Conservation (phyloP, 1,140 invertebrate genomes). For the Macrosteles quadrilineatus region DNA sequence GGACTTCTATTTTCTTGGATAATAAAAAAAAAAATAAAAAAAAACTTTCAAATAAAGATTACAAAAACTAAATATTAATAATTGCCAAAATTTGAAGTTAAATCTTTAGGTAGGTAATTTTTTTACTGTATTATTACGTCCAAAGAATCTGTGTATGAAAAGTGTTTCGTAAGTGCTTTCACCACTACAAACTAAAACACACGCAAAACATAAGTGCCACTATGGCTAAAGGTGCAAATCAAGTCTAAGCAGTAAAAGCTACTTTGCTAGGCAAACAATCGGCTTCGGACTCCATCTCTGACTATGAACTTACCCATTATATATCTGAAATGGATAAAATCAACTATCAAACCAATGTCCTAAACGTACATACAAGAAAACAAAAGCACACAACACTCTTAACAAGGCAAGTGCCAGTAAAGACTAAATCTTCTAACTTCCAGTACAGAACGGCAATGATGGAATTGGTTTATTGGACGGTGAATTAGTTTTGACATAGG, state of each 20-base stretch:
- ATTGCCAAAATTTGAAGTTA: too few species aligned
- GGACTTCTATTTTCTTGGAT: too few species aligned
- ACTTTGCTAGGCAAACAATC: not conserved
- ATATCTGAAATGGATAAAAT: slow-evolving; percentile 37
- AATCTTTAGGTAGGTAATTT: too few species aligned
- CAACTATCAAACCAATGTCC: slow-evolving; percentile 24
- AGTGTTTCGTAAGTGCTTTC: too few species aligned
- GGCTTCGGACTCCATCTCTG: not conserved
- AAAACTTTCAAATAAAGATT: too few species aligned
- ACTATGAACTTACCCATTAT: slow-evolving; percentile 35
- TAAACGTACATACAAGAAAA: not conserved
- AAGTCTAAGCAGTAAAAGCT: not conserved
- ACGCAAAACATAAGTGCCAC: not conserved
- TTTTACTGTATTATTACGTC: too few species aligned
- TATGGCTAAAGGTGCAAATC: slow-evolving; percentile 12
- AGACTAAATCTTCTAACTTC: not conserved
- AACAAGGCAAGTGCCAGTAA: slow-evolving; percentile 1
- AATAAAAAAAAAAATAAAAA: too few species aligned
- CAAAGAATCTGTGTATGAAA: too few species aligned
- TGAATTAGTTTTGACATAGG: too few species aligned
- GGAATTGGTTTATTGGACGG: too few species aligned
- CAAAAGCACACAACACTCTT: slow-evolving; percentile 12
- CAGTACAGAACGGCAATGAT: too few species aligned
- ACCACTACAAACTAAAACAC: slow-evolving; percentile 13
- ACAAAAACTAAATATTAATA: too few species aligned